A percentile compares a stretch with the other conserved stretches of the same genome.
Conservation (phyloP, 2,888 invertebrate genomes). For the Neria commutata region DNA sequence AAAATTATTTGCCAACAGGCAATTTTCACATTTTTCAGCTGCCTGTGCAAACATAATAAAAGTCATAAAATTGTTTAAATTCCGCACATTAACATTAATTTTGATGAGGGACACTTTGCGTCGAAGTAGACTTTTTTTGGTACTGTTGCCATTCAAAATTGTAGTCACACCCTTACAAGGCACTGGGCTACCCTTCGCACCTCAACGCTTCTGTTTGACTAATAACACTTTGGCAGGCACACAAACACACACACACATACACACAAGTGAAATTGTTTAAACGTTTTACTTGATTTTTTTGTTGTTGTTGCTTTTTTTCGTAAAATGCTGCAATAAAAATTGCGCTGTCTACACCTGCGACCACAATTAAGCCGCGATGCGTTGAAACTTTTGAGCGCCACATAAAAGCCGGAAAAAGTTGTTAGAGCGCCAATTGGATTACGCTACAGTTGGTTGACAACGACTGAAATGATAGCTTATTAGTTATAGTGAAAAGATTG, state of each 20-base stretch:
- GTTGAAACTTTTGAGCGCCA: slow-evolving; percentile 40
- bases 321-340: slow-evolving; percentile 54
- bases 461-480: too few relatives aligned
- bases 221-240: slow-evolving; percentile 22
- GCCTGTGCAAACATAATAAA: slow-evolving; percentile 50
- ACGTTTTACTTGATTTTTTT: slow-evolving; percentile 22
- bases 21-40: background rate
- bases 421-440: background rate
- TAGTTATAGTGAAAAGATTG: too few relatives aligned
- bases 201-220: slow-evolving; percentile 14
- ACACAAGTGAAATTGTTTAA: slow-evolving; percentile 9
- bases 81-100: slow-evolving; percentile 36
- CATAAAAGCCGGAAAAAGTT: slow-evolving; percentile 12
- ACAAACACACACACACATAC: too few relatives aligned
- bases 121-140: too few relatives aligned
- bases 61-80: slow-evolving; percentile 53
- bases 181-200: slow-evolving; percentile 3
- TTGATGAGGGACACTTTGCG: slow-evolving; percentile 18
- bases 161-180: too few relatives aligned
- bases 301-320: slow-evolving; percentile 31
- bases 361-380: slow-evolving; percentile 58
- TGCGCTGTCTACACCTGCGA: slow-evolving; percentile 52
- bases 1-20: slow-evolving; percentile 33
- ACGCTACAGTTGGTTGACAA: too few relatives aligned
- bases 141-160: too few relatives aligned